These are phyloP conservation scores for Nothoprocta perdicaria DNA, from an alignment of 2,113 vertebrate species.

Conservation along the genomic window DNA sequence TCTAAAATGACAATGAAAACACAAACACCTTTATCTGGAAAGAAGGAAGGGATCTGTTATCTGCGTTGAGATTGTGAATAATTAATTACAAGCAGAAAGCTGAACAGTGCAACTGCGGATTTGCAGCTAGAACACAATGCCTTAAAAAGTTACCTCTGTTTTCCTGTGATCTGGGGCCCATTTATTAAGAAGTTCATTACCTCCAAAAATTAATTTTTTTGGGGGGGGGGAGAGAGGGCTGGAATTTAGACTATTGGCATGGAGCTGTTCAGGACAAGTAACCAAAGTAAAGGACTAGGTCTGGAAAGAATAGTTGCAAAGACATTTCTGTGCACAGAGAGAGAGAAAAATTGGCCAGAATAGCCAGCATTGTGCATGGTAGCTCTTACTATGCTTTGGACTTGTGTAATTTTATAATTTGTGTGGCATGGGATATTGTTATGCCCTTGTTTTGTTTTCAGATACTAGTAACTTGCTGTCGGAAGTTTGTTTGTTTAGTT, in stretches of 20 bases:
- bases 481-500: neutral
- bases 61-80: neutral
- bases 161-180: neutral
- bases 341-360: neutral
- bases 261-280: neutral
- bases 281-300: neutral
- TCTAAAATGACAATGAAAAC: neutral
- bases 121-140: neutral
- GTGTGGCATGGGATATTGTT: neutral
- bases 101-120: neutral
- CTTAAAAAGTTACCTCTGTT: neutral
- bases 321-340: neutral
- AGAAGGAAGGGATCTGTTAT: neutral
- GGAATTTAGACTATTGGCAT: neutral
- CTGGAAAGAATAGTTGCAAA: neutral
- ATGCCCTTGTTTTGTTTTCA: neutral
- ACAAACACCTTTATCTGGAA: neutral
- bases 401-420: neutral
- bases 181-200: neutral
- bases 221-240: neutral
- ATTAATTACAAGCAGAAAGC: neutral
- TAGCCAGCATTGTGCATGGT: neutral
- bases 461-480: neutral
- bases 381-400: neutral
- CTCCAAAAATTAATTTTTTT: neutral